Evolutionary conservation across 2,888 invertebrate genomes (phyloP).

Genomic region (Archips xylosteana): DNA sequence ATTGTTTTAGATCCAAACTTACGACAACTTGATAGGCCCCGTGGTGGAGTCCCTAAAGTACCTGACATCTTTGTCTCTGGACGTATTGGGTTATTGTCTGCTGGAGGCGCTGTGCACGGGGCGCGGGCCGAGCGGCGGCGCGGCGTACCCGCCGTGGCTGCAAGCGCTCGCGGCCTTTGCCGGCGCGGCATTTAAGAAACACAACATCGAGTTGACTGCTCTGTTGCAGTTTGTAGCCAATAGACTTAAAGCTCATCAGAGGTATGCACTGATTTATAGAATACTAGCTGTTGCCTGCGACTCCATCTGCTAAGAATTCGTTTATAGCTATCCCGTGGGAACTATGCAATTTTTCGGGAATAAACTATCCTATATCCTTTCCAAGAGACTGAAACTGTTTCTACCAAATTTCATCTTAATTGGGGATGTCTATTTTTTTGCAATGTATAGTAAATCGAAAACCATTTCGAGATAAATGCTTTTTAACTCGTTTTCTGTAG

Average conservation of each 20-base stretch:
- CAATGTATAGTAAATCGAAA: no score
- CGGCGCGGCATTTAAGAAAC: constrained; percentile 98
- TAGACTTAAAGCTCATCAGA: constrained; percentile 97
- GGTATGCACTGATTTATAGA: constrained; percentile 78
- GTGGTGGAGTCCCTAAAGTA: constrained; percentile 99
- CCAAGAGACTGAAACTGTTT: no score
- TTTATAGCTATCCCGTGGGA: no score
- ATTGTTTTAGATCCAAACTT: constrained; percentile 93
- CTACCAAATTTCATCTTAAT: no score
- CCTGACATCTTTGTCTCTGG: constrained; percentile 97
- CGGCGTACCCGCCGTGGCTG: constrained; percentile 96
- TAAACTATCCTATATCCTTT: no score
- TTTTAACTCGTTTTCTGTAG: no score
- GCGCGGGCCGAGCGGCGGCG: constrained; percentile 88
- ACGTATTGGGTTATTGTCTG: constrained; percentile 97
- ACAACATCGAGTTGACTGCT: constrained; percentile 97
- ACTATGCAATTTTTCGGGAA: no score
- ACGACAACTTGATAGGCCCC: constrained; percentile 97
- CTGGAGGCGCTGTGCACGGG: constrained; percentile 91
- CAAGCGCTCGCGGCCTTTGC: constrained; percentile 98
- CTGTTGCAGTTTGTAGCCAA: constrained; percentile 98
- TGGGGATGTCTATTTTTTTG: no score
- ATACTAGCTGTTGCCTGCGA: no score
- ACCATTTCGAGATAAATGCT: no score
- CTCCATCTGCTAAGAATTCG: no score